Evolutionary conservation across 2,888 invertebrate genomes (phyloP).

Genomic region (Drosophila recens): DNA sequence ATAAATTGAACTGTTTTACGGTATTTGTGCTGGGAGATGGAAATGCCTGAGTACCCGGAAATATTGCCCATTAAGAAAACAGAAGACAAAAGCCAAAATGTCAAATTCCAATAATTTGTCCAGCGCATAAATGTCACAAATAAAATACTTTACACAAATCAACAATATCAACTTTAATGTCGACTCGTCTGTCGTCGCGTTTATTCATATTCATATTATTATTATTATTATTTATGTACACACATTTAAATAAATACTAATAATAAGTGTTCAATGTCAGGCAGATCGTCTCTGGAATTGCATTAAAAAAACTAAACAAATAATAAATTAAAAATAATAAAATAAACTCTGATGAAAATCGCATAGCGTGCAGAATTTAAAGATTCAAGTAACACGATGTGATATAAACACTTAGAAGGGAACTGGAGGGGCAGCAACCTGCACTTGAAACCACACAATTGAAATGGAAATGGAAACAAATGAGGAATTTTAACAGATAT

Average conservation of each 20-base stretch:
- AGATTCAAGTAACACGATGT: constrained; percentile 5
- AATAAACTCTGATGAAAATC: constrained; percentile 26
- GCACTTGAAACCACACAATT: constrained; percentile 55
- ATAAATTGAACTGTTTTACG: constrained; percentile 23
- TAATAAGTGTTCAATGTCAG: constrained; percentile 62
- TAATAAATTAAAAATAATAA: background rate
- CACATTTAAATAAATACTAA: constrained; percentile 30
- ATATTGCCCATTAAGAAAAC: constrained; percentile 30
- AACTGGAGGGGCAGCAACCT: constrained; percentile 30
- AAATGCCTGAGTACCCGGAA: constrained; percentile 30
- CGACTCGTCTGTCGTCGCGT: constrained; percentile 37
- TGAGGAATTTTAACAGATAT: constrained; percentile 51
- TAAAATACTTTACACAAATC: constrained; percentile 41
- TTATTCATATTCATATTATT: constrained; percentile 23
- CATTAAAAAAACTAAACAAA: constrained; percentile 36
- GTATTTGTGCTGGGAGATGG: background rate
- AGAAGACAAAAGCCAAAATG: constrained; percentile 62
- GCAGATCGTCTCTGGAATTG: constrained; percentile 40
- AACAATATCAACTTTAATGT: constrained; percentile 27
- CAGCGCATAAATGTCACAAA: constrained; percentile 36
- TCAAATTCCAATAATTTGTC: constrained; percentile 66
- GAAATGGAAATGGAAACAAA: constrained; percentile 60
- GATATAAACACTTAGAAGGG: background rate
- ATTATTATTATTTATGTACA: constrained; percentile 29
- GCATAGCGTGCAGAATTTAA: constrained; percentile 38